Conservation (phyloP, 2,113 vertebrate genomes). For the Hemibagrus wyckioides region DNA sequence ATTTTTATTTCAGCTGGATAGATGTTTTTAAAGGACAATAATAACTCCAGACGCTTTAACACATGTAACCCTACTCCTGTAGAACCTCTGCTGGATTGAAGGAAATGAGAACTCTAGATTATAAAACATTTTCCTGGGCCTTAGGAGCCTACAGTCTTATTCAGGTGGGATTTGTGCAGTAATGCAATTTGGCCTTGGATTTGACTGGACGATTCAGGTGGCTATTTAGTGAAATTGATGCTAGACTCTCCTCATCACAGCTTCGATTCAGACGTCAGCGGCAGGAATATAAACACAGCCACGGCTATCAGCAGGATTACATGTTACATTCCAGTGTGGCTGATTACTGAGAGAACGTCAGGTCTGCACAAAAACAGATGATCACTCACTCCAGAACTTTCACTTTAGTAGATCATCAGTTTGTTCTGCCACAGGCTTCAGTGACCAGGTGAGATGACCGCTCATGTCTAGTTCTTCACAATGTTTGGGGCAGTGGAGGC, state of each 20-base stretch:
- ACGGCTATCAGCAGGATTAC: background rate
- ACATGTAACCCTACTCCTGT: background rate
- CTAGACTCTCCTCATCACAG: background rate
- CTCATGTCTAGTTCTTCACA: background rate
- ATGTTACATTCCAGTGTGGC: background rate
- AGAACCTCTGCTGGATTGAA: background rate
- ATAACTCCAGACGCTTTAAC: background rate
- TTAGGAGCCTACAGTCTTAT: background rate
- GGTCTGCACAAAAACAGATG: background rate
- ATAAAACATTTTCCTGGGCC: background rate
- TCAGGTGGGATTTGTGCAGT: background rate
- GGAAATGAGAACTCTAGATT: background rate
- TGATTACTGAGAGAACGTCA: background rate
- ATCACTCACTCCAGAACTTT: background rate
- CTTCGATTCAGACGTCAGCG: background rate
- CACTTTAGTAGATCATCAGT: background rate
- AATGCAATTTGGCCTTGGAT: background rate
- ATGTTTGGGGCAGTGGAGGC: background rate
- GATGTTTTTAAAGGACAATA: background rate
- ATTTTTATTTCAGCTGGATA: background rate
- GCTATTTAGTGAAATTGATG: background rate
- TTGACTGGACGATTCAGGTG: background rate
- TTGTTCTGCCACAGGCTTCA: background rate
- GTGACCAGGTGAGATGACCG: background rate
- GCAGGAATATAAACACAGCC: background rate